Evolutionary conservation across 1,140 invertebrate species (phyloP), one percentile per base, ranked within the genome.

Genomic region (Neodiprion pinetum): DNA sequence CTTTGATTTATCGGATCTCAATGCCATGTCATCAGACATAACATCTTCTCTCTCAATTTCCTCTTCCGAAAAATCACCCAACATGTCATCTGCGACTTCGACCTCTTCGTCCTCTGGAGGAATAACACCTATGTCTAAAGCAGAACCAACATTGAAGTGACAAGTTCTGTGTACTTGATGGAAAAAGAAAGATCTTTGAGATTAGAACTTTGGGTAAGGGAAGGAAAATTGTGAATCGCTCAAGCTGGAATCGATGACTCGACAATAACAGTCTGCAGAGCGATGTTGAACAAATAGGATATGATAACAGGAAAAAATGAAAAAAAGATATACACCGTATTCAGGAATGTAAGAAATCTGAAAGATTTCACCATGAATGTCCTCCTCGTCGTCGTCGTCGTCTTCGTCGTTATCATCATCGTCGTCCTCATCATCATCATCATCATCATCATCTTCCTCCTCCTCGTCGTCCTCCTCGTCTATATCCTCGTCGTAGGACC

Each of bases 11-110:
- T 80, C 72, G 17, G 83, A 72, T 75, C 85, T 76, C 74, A 78
- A 65, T 8, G 84, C 53, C 77, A 82, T 82, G 74, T 88, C 85
- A 65, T 86, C 87, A 0, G 86, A 87, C 1, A 80, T 82, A 67
- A 85, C 80, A 48, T 76, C 79, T 1, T 81, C 80, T 40, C 70
- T 74, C 28, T 80, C 78, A 21, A 75, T 79, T 12, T 82, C 79
- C 10, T 80, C 81, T 0, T 80, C 76, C 9, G 74, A 66, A 17
- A 69, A 61, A 7, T 80, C 50, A 48, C 65, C 50, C 40, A 74
- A 66, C 66, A 28, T 65, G 72, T 70, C 49, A 12, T 71, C 71
- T 17, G 23, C 48, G 0, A 82, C 79, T 0, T 83, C 82, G 9
- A 79, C 78, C 0, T 83, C 80, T 7, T 84, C 82, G 1, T 81